Evolutionary conservation across 2,113 vertebrate species (phyloP), one percentile per base, ranked within the genome.

Genomic region (Perca flavescens): DNA sequence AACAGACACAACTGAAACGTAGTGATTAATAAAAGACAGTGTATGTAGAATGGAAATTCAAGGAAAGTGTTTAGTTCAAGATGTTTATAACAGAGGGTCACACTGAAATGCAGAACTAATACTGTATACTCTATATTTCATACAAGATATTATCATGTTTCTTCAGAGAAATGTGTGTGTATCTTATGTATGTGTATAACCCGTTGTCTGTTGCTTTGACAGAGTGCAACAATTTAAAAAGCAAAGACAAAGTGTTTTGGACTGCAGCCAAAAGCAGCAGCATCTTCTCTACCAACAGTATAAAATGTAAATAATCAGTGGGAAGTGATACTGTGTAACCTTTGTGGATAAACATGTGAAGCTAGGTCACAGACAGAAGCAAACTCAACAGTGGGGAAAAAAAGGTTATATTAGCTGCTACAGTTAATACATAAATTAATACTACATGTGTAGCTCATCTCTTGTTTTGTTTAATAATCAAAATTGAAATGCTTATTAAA

Each of bases 301-400:
- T 34, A 66, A 78, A 83, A 84, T 82, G 78, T 63, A 89, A 91
- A 91, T 83, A 84, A 88, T 84, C 65, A 75, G 57, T 60, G 31
- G 22, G 76, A 89, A 77, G 49, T 40, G 25, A 73, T 47, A 77
- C 46, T 34, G 63, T 60, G 68, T 84, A 86, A 82, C 79, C 77
- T 84, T 85, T 66, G 43, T 36, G n/a, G 76, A 74, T 70, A 62
- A 80, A 83, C 62, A 83, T 75, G 64, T 49, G 19, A 65, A 22
- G 36, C 49, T 68, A 49, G 62, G 69, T 86, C 79, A 80, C 9
- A 50, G 40, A 63, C 49, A 75, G 62, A 74, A 63, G 82, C 46
- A 79, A 52, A 89, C n/a, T 73, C 68, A 86, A 60, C 28, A 61
- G 65, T 34, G 43, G 49, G 49, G 36, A 22, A 71, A 43, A 69